A percentile compares a stretch with the other conserved stretches of the same genome.
Conservation (phyloP, 2,113 vertebrate species). For the Tichodroma muraria region DNA sequence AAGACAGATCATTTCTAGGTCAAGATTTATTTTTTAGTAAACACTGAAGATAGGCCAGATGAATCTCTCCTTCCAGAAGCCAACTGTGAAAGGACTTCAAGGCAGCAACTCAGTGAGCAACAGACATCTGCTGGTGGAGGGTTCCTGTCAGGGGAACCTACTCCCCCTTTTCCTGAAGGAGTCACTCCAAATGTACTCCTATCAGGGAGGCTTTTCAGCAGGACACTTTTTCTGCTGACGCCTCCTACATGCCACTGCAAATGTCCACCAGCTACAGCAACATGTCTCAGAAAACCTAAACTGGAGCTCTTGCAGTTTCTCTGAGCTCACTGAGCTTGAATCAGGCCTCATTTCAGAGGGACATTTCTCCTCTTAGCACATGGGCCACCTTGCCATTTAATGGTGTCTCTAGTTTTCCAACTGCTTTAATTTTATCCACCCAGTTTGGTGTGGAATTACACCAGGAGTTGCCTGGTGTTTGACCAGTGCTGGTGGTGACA, state of each 20-base stretch:
- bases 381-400: neutral
- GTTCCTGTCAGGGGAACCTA: neutral
- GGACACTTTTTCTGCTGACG: neutral
- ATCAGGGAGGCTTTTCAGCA: neutral
- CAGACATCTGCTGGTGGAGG: neutral
- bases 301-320: neutral
- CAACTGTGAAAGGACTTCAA: neutral
- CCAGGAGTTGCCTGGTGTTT: neutral
- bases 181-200: neutral
- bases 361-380: neutral
- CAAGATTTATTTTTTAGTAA: neutral
- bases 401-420: neutral
- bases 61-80: neutral
- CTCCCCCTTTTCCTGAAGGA: neutral
- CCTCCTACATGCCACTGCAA: neutral
- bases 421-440: neutral
- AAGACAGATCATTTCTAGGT: neutral
- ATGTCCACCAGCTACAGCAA: neutral
- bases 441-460: neutral
- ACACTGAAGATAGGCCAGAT: neutral
- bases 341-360: neutral
- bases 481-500: neutral
- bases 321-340: neutral
- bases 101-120: neutral
- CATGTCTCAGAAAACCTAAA: neutral